Percentiles rank a stretch among this genome's conserved stretches.
phyloP scores from a whole-genome alignment of 2,888 invertebrate species.

The Drosophila mimica region DNA sequence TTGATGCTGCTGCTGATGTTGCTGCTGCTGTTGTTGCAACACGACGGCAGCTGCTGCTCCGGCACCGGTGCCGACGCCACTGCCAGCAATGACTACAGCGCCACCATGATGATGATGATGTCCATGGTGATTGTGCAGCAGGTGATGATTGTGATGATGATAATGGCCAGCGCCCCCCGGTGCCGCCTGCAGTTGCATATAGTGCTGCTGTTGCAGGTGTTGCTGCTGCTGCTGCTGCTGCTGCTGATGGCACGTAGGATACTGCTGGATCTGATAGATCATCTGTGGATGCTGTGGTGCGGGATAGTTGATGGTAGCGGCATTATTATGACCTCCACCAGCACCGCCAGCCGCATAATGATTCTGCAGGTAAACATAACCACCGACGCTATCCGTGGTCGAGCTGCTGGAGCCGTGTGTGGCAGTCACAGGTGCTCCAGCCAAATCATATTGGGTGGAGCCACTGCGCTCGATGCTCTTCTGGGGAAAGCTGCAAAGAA shows the following conservation, averaged over 20 bases:
- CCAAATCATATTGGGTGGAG: constrained; percentile 83
- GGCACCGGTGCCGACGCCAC: constrained; percentile 83
- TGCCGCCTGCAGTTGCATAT: constrained; percentile 61
- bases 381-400: constrained; percentile 75
- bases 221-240: constrained; percentile 71
- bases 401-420: constrained; percentile 69
- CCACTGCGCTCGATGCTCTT: constrained; percentile 84
- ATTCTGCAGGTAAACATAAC: constrained; percentile 85
- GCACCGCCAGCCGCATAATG: constrained; percentile 70
- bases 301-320: constrained; percentile 74
- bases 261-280: constrained; percentile 81
- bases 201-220: constrained; percentile 61
- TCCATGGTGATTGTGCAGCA: constrained; percentile 82
- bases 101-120: constrained; percentile 83
- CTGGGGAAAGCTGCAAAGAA: constrained; percentile 84
- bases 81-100: constrained; percentile 84
- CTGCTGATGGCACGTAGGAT: constrained; percentile 84
- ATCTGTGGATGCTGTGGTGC: constrained; percentile 81
- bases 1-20: constrained; percentile 73
- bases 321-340: constrained; percentile 73
- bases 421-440: constrained; percentile 63
- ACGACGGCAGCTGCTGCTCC: constrained; percentile 34
- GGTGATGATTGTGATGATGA: constrained; percentile 79
- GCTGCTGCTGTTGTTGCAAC: constrained; percentile 70
- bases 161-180: constrained; percentile 49